phyloP scores from a whole-genome alignment of 2,888 invertebrate species.

The Charanyca ferruginea region DNA sequence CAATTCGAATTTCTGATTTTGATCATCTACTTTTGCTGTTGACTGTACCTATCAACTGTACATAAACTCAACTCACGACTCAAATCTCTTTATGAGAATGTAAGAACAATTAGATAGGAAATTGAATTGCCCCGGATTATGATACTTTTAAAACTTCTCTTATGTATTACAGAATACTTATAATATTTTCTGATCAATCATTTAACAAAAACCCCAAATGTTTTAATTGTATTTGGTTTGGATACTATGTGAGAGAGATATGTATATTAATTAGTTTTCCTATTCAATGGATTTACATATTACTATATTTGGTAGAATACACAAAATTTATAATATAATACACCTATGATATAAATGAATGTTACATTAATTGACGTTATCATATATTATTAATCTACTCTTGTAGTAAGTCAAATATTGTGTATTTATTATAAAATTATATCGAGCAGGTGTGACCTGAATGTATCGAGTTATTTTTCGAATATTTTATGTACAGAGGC shows the following conservation, averaged over 20 bases:
- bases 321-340: conserved; percentile 32
- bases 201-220: neutral
- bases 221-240: conserved; percentile 15
- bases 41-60: conserved; percentile 8
- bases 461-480: conserved; percentile 72
- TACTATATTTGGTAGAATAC: conserved; percentile 37
- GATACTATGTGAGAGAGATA: conserved; percentile 21
- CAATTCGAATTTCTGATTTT: too few species aligned
- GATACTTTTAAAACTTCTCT: conserved; percentile 10
- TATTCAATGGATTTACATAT: conserved; percentile 10
- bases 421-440: conserved; percentile 52
- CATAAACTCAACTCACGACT: neutral
- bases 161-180: conserved; percentile 1
- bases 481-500: conserved; percentile 71
- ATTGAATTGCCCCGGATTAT: conserved; percentile 48
- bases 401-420: conserved; percentile 44
- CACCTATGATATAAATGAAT: conserved; percentile 39
- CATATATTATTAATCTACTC: conserved; percentile 38
- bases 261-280: conserved; percentile 21
- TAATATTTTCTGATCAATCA: conserved; percentile 3
- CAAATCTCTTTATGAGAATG: conserved; percentile 24
- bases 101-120: conserved; percentile 56
- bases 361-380: conserved; percentile 42
- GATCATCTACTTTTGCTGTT: too few species aligned
- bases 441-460: conserved; percentile 64